phyloP scores from a whole-genome alignment of 2,888 invertebrate genomes.

The Trimorus sp. region DNA sequence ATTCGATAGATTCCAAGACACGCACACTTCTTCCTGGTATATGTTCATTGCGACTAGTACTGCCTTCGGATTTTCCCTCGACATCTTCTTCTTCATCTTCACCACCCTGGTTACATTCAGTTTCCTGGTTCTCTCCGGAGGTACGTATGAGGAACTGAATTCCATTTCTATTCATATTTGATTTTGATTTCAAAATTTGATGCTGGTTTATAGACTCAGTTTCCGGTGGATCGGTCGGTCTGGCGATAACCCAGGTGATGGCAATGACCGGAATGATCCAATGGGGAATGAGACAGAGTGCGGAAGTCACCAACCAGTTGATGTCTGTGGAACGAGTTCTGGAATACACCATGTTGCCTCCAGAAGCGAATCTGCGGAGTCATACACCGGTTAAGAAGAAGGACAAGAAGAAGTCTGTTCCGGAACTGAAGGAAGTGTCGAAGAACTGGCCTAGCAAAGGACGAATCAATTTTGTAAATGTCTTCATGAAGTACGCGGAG shows the following conservation, averaged over 20 bases:
- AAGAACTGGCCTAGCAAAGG: conserved; percentile 77
- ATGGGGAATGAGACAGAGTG: conserved; percentile 93
- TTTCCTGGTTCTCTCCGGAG: conserved; percentile 82
- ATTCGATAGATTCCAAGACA: conserved; percentile 84
- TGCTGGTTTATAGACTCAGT: background rate
- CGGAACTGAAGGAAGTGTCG: conserved; percentile 64
- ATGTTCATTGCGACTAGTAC: conserved; percentile 81
- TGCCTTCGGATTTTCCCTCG: conserved; percentile 83
- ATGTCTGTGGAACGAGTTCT: conserved; percentile 92
- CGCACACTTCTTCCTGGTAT: conserved; percentile 81
- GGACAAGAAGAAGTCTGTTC: conserved; percentile 29
- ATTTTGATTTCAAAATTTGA: too few relatives aligned
- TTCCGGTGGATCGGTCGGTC: conserved; percentile 80
- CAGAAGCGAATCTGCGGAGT: conserved; percentile 81
- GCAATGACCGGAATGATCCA: conserved; percentile 83
- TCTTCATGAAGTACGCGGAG: conserved; percentile 82
- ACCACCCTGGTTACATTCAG: conserved; percentile 86
- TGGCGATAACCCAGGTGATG: conserved; percentile 82
- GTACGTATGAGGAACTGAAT: conserved; percentile 65
- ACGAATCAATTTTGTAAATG: conserved; percentile 76
- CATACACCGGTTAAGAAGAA: conserved; percentile 50
- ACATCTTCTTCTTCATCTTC: conserved; percentile 85
- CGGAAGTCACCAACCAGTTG: conserved; percentile 90
- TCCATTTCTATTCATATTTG: too few relatives aligned
- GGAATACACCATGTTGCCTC: conserved; percentile 89